Percentiles rank a stretch among this genome's conserved stretches.
These are phyloP conservation scores for Cydia pomonella DNA, from an alignment of 1,140 invertebrate species.

Conservation along the genomic window DNA sequence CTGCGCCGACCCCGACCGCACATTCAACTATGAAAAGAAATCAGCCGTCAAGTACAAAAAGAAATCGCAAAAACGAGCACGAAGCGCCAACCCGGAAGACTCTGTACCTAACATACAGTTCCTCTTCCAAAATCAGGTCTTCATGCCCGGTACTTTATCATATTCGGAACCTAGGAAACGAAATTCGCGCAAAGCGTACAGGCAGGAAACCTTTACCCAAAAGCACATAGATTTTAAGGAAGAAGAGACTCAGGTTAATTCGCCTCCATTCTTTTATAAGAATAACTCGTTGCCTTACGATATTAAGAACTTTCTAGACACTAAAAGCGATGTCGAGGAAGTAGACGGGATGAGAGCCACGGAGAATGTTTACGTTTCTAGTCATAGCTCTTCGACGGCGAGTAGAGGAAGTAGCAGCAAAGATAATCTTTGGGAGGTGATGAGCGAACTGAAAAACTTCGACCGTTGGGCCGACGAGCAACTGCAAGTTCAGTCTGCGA, in stretches of 20 bases:
- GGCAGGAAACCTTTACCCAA: slow-evolving; percentile 51
- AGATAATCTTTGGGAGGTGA: slow-evolving; percentile 69
- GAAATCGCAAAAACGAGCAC: slow-evolving; percentile 56
- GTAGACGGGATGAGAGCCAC: slow-evolving; percentile 52
- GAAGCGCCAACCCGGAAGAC: slow-evolving; percentile 56
- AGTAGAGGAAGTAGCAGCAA: slow-evolving; percentile 52
- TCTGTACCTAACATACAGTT: slow-evolving; percentile 75
- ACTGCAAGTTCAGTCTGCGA: slow-evolving; percentile 53
- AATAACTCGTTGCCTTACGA: slow-evolving; percentile 71
- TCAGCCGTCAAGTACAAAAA: slow-evolving; percentile 72
- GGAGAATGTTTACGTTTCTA: slow-evolving; percentile 49
- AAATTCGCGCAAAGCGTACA: slow-evolving; percentile 39
- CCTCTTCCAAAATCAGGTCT: slow-evolving; percentile 76
- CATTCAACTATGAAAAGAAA: slow-evolving; percentile 74
- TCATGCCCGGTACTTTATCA: slow-evolving; percentile 69
- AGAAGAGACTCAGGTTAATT: slow-evolving; percentile 56
- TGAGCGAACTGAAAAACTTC: slow-evolving; percentile 69
- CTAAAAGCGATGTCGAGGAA: slow-evolving; percentile 54
- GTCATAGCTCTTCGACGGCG: slow-evolving; percentile 47
- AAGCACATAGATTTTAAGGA: slow-evolving; percentile 66
- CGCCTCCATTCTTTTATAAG: slow-evolving; percentile 67
- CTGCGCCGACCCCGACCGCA: slow-evolving; percentile 64
- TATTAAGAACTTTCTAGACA: slow-evolving; percentile 57
- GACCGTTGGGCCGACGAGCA: slow-evolving; percentile 75
- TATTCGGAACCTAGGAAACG: slow-evolving; percentile 63